Conservation (phyloP, 2,888 invertebrate genomes). For the Acrocyrtus sp. region DNA sequence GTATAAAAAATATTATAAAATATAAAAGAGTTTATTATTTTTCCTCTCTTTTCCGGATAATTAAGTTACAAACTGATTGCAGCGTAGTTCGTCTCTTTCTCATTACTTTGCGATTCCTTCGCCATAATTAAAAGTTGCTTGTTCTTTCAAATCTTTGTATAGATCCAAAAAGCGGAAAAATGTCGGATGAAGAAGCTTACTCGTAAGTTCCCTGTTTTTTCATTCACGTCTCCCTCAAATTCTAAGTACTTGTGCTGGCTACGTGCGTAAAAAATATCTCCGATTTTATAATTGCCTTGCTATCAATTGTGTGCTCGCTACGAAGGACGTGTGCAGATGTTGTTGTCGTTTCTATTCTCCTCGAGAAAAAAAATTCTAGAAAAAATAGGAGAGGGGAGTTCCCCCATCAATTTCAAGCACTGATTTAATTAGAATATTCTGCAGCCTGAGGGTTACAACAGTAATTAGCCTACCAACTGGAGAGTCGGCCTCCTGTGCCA, state of each 20-base stretch:
- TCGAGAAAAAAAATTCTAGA: too few species aligned
- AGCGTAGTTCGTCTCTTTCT: not conserved
- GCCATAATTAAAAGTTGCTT: not conserved
- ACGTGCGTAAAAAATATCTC: too few species aligned
- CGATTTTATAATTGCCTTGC: too few species aligned
- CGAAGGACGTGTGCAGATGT: too few species aligned
- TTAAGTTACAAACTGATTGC: not conserved
- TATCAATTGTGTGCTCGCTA: too few species aligned
- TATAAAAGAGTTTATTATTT: not conserved
- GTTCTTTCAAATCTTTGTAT: slow-evolving; percentile 15
- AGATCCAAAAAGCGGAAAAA: slow-evolving; percentile 71
- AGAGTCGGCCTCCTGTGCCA: not conserved
- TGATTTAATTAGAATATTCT: too few species aligned
- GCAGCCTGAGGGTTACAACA: too few species aligned
- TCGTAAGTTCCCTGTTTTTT: slow-evolving; percentile 77
- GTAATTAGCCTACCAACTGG: too few species aligned
- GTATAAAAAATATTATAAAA: not conserved
- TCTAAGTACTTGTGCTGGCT: too few species aligned
- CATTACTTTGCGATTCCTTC: not conserved
- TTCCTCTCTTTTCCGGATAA: not conserved
- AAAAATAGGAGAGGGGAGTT: too few species aligned
- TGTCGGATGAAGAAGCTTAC: slow-evolving; percentile 94
- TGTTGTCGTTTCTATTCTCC: too few species aligned
- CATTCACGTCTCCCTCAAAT: not conserved
- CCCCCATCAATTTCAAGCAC: too few species aligned